A percentile compares a stretch with the other conserved stretches of the same genome.
These are phyloP conservation scores for Aphaenogaster floridana DNA, from an alignment of 1,140 invertebrate species.

Conservation along the genomic window DNA sequence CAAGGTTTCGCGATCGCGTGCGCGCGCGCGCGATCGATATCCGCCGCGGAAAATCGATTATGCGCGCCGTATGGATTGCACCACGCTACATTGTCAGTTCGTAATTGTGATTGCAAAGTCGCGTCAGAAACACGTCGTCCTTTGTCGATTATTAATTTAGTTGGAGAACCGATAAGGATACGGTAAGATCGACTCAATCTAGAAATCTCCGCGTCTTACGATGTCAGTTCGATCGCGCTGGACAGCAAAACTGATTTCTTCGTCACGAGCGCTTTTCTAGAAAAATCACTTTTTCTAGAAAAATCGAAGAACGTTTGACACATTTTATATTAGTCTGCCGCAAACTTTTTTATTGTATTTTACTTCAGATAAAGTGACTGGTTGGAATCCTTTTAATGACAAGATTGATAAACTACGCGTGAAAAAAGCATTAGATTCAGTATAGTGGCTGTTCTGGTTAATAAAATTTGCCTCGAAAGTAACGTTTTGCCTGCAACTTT, in stretches of 20 bases:
- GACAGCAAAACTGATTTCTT: constrained; percentile 20
- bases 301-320: not conserved
- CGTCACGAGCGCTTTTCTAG: not conserved
- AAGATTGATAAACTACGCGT: not conserved
- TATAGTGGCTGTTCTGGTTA: not conserved
- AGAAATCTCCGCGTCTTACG: not conserved
- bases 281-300: not conserved
- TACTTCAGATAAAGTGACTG: not conserved
- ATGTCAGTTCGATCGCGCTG: not conserved
- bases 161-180: not conserved
- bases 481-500: not conserved
- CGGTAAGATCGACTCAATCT: not conserved
- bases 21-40: constrained; percentile 63
- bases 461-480: not conserved
- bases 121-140: constrained; percentile 35
- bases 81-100: constrained; percentile 65
- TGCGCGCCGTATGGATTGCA: constrained; percentile 64
- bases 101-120: constrained; percentile 63
- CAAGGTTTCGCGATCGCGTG: constrained; percentile 63
- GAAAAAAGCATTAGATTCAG: not conserved
- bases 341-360: not conserved
- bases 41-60: constrained; percentile 71
- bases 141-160: constrained; percentile 51
- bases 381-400: not conserved
- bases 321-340: not conserved